phyloP scores from a whole-genome alignment of 2,113 vertebrate genomes.

The Hippocampus comes region DNA sequence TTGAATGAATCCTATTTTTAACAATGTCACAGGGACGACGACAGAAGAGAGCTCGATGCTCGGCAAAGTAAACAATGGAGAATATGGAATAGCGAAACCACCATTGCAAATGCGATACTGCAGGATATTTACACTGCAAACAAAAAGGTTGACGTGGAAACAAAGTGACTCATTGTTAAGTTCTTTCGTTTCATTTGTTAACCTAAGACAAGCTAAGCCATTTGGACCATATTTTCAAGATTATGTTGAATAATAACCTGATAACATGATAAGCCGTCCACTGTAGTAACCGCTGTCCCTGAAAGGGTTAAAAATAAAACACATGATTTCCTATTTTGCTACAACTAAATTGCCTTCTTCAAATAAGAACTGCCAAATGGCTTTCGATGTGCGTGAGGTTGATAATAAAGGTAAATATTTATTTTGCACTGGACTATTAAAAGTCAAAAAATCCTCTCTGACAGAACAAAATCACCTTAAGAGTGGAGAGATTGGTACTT shows the following conservation, averaged over 20 bases:
- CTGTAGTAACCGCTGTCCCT: no score
- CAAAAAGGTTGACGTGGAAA: background rate
- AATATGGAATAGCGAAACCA: no score
- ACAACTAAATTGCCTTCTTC: constrained; percentile 1
- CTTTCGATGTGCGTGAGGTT: background rate
- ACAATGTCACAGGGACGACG: no score
- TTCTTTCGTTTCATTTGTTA: background rate
- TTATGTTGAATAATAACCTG: background rate
- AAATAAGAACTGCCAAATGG: constrained; percentile 16
- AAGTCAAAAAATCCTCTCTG: constrained; percentile 3
- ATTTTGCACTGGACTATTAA: constrained; percentile 41
- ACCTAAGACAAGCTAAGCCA: background rate
- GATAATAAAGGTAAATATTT: constrained; percentile 43
- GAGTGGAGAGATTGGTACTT: constrained; percentile 25
- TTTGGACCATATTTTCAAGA: background rate
- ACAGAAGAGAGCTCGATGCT: no score
- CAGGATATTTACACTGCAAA: background rate
- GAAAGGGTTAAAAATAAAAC: background rate
- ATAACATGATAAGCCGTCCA: no score
- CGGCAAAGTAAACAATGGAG: no score
- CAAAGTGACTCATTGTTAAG: background rate
- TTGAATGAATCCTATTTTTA: no score
- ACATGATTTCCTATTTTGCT: background rate
- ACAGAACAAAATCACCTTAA: background rate
- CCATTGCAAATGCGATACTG: background rate